Evolutionary conservation across 2,797 vertebrate genomes (phyloP).

Genomic region (Pteronotus mesoamericanus): DNA sequence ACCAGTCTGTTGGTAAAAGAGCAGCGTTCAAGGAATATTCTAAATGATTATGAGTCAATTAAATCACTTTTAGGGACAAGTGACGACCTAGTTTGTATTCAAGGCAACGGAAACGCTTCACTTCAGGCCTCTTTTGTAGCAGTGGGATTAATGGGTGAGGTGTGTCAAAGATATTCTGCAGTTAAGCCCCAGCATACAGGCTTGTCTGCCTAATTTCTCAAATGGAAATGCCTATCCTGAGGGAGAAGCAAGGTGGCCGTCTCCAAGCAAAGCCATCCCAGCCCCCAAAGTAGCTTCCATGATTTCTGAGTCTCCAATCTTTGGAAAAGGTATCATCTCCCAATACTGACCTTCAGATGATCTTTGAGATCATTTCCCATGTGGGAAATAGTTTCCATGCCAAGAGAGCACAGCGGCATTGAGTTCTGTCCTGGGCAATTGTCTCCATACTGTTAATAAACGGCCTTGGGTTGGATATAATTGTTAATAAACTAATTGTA

Average conservation of each 20-base stretch:
- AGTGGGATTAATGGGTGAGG: conserved; percentile 18
- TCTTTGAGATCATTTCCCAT: conserved; percentile 66
- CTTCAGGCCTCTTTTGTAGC: neutral
- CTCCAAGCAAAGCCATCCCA: neutral
- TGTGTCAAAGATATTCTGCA: neutral
- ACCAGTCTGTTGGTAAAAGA: conserved; percentile 52
- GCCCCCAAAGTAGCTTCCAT: neutral
- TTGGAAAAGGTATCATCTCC: conserved; percentile 37
- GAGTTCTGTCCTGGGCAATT: conserved; percentile 74
- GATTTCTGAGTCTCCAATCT: conserved; percentile 33
- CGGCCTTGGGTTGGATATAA: conserved; percentile 84
- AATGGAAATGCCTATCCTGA: conserved; percentile 36
- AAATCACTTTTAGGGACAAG: conserved; percentile 50
- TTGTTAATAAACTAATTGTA: conserved; percentile 88
- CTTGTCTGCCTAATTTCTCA: conserved; percentile 6
- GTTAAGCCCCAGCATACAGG: neutral
- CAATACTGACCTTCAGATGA: conserved; percentile 62
- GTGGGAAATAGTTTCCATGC: conserved; percentile 72
- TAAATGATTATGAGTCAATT: conserved; percentile 41
- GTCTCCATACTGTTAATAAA: conserved; percentile 85
- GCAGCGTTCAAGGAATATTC: conserved; percentile 42
- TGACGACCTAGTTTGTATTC: conserved; percentile 49
- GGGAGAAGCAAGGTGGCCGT: conserved; percentile 30
- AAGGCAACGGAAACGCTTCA: conserved; percentile 22
- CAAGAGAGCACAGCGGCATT: conserved; percentile 79